A percentile compares a stretch with the other conserved stretches of the same genome.
Evolutionary conservation across 2,888 invertebrate species (phyloP).

Genomic region (Malacosoma neustria): DNA sequence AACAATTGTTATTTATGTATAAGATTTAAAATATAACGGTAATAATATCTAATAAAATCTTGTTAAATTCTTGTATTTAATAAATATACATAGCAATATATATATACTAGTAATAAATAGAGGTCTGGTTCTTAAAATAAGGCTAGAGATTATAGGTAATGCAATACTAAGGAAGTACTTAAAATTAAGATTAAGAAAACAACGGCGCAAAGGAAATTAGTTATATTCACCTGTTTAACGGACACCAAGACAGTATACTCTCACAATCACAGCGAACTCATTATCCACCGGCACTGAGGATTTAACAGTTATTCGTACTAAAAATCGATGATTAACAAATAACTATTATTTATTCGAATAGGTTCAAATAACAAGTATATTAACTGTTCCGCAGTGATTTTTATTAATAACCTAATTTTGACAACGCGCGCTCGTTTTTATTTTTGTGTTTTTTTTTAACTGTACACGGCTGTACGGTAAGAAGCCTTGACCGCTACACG

Average conservation of each 20-base stretch:
- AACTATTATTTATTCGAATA: constrained; percentile 10
- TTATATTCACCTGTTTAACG: constrained; percentile 65
- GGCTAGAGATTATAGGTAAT: no score
- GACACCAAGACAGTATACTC: constrained; percentile 45
- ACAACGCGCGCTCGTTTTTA: constrained; percentile 60
- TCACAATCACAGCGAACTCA: constrained; percentile 67
- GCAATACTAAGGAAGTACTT: no score
- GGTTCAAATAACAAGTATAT: constrained; percentile 12
- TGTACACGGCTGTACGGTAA: constrained; percentile 36
- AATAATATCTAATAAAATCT: no score
- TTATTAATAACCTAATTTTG: constrained; percentile 32
- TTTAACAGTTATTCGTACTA: constrained; percentile 62
- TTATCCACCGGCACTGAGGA: constrained; percentile 59
- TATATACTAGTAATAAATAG: no score
- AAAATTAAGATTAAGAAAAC: constrained; percentile 26
- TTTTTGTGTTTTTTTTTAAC: constrained; percentile 32
- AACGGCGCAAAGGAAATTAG: constrained; percentile 41
- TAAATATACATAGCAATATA: no score
- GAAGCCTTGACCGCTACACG: constrained; percentile 67
- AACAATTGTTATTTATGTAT: no score
- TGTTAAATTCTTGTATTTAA: no score
- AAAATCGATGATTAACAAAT: constrained; percentile 41
- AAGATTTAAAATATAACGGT: no score
- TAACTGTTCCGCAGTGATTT: constrained; percentile 11
- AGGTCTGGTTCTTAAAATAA: no score